These are phyloP conservation scores for Lagopus leucura DNA, from an alignment of 2,113 vertebrate species.

Conservation along the genomic window DNA sequence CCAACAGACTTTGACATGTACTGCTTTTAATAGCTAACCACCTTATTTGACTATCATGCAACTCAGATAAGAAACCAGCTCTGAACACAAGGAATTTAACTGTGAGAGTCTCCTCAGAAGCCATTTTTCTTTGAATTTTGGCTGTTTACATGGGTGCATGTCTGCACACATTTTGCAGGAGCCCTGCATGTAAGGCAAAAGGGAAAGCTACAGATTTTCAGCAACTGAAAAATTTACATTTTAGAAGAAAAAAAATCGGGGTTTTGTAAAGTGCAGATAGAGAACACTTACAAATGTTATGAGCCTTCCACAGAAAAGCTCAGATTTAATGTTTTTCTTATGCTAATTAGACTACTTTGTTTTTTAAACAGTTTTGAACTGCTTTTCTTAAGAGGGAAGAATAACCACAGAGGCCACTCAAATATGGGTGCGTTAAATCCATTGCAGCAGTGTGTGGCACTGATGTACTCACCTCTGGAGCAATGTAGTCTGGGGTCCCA, in stretches of 20 bases:
- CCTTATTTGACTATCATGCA: not conserved
- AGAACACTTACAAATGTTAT: not conserved
- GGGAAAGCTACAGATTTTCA: not conserved
- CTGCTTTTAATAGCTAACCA: not conserved
- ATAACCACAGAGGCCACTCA: not conserved
- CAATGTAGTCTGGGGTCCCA: slow-evolving; percentile 97
- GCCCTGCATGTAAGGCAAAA: not conserved
- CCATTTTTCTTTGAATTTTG: not conserved
- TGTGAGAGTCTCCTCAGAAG: not conserved
- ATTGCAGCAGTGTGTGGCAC: not conserved
- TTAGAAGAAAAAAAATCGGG: too few species aligned
- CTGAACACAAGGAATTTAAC: not conserved
- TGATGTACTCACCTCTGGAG: slow-evolving; percentile 81
- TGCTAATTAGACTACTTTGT: not conserved
- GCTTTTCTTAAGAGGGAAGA: not conserved
- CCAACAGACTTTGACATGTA: not conserved
- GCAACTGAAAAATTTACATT: not conserved
- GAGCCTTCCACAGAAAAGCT: not conserved
- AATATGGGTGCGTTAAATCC: not conserved
- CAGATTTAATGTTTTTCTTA: not conserved
- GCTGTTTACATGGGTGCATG: not conserved
- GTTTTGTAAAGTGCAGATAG: not conserved
- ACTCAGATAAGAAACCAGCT: not conserved
- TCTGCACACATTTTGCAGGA: not conserved
- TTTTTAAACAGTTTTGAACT: not conserved